Base-by-base conservation (phyloP, 2,888 invertebrate species). In the Nipponacmea schrenckii region DNA sequence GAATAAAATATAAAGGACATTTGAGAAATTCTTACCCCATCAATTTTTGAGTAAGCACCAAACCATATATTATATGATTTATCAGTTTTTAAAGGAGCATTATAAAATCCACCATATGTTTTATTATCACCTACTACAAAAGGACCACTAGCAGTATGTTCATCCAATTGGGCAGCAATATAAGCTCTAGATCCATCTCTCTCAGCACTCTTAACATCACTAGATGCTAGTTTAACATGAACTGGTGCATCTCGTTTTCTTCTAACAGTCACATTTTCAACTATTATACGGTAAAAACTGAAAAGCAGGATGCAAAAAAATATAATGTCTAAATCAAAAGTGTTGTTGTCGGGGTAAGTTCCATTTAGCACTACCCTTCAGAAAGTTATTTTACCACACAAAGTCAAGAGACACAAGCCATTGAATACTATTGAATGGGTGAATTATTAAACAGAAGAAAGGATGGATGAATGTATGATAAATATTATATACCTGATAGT, bases 51-150 rank as follows among this genome's bases (percentile, higher is more conserved):
- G 7, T 93, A 92, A 68, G 94, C 91, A 39, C 94, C 95, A 71
- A 94, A 89, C 75, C 93, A 92, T 2, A 95, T 91, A 80, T 94
- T 92, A 77, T 90, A 90, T 79, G 93, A 92, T 80, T 91, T 89
- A 17, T 91, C 91, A 50, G 91, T 88, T 26, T 92, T 91, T 65
- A 96, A 87, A 0, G 95, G 95, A 1, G 93, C 94, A 90, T 96
- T 96, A 81, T 92, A 93, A 86, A 92, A 96, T 0, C 92, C 92
- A 76, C 94, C 94, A 85, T 95, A 94, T 2, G 91, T 92, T 74
- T 90, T 91, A 45, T 92, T 92, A 89, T 96, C 94, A 10, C 96
- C 96, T 62, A 96, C 92, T 1, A 91, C 91, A 89, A 96, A 96
- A 69, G 91, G 91, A 80, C 91, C 91, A 65, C 92, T 90, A 14